Evolutionary conservation across 2,113 vertebrate genomes (phyloP), one percentile per base, ranked within the genome.

Genomic region (Setophaga kirtlandii): DNA sequence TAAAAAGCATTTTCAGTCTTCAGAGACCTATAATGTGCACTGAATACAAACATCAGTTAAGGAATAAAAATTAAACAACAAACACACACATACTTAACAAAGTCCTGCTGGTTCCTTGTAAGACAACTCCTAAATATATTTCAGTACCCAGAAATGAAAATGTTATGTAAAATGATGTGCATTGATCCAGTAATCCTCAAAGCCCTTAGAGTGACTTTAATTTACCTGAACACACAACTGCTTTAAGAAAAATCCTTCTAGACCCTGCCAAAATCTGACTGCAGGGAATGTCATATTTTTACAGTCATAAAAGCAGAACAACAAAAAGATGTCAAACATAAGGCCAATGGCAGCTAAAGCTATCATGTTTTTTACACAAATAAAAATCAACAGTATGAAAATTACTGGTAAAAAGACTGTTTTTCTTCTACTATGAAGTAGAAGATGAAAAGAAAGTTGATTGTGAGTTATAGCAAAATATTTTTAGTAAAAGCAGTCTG

Each of bases 1-100:
- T 83, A 85, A 96, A 97, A 98, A 97, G 84, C 90, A 86, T 95
- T 89, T 95, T 86, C 27, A 33, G 80, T 97, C 94, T 97, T 96
- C 47, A 11, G 88, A 97, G 93, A 95, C 76, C 58, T 81, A 78
- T 94, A 96, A 96, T 97, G 95, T 82, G 58, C 71, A 81, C 18
- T 83, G 95, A 97, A 97, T 91, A 75, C 82, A 96, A 96, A 97
- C 19, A 88, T 64, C 50, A 89, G 49, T 83, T 81, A 80, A n/a
- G 69, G 55, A 93, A 86, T 87, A 95, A 95, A 91, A 92, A 75
- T 62, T 81, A 85, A 93, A 94, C 79, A 84, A 76, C 6, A 6
- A 88, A 68, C n/a, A 84, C 27, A 89, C 35, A 46, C n/a, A 77
- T 28, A 69, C 58, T 91, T 84, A 92, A 84, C 23, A 71, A 63